Evolutionary conservation across 64 coral and sea anemone genomes (phyloP).

Genomic region (Cladopsammia gracilis): DNA sequence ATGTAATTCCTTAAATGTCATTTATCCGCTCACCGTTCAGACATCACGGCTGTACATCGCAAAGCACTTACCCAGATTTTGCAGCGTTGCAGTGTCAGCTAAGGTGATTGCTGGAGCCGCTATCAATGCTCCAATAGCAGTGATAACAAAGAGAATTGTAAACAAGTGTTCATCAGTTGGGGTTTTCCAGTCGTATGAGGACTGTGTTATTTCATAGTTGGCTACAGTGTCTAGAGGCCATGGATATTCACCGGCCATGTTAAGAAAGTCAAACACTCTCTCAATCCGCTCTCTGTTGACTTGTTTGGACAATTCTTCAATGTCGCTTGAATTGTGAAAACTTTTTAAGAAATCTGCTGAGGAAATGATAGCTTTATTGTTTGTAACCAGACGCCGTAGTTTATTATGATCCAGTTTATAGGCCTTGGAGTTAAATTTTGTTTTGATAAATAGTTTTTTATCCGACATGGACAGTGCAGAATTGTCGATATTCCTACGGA

Average conservation of each 20-base stretch:
- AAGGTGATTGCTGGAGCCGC: conserved; percentile 80
- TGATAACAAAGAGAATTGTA: conserved; percentile 86
- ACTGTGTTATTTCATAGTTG: conserved; percentile 66
- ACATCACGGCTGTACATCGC: neutral
- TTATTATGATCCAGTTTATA: neutral
- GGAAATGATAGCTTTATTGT: neutral
- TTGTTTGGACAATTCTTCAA: neutral
- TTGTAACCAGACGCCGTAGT: neutral
- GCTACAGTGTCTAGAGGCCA: conserved; percentile 90
- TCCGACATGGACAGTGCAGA: no score
- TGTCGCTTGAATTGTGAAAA: neutral
- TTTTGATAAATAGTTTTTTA: no score
- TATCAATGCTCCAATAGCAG: conserved; percentile 74
- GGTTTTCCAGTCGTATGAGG: conserved; percentile 52
- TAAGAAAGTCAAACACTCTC: conserved; percentile 84
- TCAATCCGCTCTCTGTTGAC: conserved; percentile 59
- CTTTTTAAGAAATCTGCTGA: neutral
- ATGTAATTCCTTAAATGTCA: neutral
- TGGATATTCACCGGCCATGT: conserved; percentile 81
- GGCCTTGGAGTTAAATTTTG: no score
- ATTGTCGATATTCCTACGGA: no score
- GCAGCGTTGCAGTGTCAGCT: conserved; percentile 89
- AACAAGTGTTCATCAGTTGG: conserved; percentile 59
- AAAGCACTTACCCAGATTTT: conserved; percentile 76
- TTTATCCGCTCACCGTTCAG: neutral